Base-by-base conservation (phyloP, 2,113 vertebrate species). In the Mesitornis unicolor region DNA sequence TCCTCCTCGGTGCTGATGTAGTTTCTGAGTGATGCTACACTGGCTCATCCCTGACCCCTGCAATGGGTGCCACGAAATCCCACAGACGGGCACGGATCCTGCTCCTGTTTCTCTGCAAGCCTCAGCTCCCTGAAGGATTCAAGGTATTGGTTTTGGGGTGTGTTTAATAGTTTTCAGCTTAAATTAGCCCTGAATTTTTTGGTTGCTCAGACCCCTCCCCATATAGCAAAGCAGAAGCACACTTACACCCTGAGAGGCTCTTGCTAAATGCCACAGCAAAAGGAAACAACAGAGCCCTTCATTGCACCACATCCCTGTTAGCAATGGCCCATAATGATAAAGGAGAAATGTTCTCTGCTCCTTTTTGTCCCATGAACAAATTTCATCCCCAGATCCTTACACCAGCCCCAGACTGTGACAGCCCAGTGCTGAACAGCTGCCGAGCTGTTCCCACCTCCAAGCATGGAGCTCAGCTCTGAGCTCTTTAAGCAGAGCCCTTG, bases 401-500 rank as follows among this genome's bases (percentile, higher is more conserved):
- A 40, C 40, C 33, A 80, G 29, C 17, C 47, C 28, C 65, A 69
- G 42, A n/a, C 7, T 45, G 36, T 0, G 0, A 18, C 45, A 69
- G 33, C 77, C 25, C 47, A 31, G 43, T 12, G 22, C 69, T 38
- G 65, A 83, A 43, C 9, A 43, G 29, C n/a, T 4, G 1, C 59
- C 3, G 33, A 45, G 6, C 48, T 43, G 3, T 36, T 61, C 48
- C 85, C 45, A 87, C 43, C 57, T 81, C 68, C 73, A 22, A 71
- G 56, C n/a, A 80, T 73, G 78, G 78, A 69, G 90, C 87, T 76
- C 65, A 40, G 69, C 25, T 59, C 77, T 17, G 35, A 95, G 91
- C 91, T 80, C 97, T 97, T 97, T 94, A 97, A 97, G 93, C 35
- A 61, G 54, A 96, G 61, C 61, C 28, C 1, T 87, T 78, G 93